These are phyloP conservation scores for Xylophagus ater DNA, from an alignment of 2,888 invertebrate genomes.

Conservation along the genomic window DNA sequence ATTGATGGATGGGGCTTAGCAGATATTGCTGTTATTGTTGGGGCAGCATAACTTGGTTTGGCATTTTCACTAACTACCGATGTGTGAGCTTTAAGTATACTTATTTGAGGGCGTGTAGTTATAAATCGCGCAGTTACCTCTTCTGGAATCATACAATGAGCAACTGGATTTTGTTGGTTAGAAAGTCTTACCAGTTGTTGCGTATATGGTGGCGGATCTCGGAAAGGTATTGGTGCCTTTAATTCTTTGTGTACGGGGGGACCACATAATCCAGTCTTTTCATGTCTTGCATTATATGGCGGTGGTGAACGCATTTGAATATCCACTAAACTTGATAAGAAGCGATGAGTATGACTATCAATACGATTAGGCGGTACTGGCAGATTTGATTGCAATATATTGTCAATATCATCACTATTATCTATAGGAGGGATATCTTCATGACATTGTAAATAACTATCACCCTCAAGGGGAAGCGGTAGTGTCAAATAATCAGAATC, in stretches of 20 bases:
- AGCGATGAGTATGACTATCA: conserved; percentile 46
- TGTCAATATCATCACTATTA: conserved; percentile 39
- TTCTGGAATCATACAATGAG: conserved; percentile 43
- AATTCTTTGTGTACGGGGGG: conserved; percentile 27
- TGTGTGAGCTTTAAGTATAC: conserved; percentile 64
- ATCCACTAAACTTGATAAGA: conserved; percentile 41
- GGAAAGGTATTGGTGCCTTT: conserved; percentile 30
- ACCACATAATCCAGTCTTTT: conserved; percentile 43
- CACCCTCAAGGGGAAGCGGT: conserved; percentile 46
- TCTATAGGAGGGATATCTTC: conserved; percentile 51
- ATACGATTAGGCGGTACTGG: conserved; percentile 60
- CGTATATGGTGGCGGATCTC: conserved; percentile 60
- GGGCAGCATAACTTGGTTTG: conserved; percentile 47
- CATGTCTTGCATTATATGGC: conserved; percentile 54
- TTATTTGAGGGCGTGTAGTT: conserved; percentile 64
- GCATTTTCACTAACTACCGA: conserved; percentile 54
- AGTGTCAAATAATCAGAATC: conserved; percentile 83
- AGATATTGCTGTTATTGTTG: conserved; percentile 26
- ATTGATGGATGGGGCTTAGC: conserved; percentile 20
- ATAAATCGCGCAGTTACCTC: conserved; percentile 67
- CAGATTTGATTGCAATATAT: conserved; percentile 42
- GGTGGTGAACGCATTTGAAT: conserved; percentile 47
- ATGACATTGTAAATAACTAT: conserved; percentile 48
- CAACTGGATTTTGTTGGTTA: conserved; percentile 40
- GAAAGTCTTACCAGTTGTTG: conserved; percentile 21